phyloP scores from a whole-genome alignment of 2,113 vertebrate genomes.

The Chelonoidis abingdonii region DNA sequence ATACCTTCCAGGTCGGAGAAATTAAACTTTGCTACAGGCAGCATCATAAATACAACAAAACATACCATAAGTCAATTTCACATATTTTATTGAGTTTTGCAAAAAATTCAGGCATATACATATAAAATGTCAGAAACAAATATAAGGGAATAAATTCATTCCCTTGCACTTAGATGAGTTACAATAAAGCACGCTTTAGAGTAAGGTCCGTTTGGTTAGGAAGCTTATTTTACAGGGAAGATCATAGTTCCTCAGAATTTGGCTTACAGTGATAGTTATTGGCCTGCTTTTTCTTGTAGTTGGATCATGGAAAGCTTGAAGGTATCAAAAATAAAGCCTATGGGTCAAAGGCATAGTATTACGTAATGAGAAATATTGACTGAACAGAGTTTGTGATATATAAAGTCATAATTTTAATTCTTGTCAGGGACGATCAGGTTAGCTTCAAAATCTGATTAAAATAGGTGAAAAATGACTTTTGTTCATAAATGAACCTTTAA shows the following conservation, averaged over 20 bases:
- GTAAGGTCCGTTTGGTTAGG: not conserved
- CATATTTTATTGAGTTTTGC: not conserved
- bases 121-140: slow-evolving; percentile 7
- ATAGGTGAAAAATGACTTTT: not conserved
- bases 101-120: not conserved
- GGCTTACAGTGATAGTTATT: not conserved
- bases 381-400: not conserved
- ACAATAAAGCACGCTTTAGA: not conserved
- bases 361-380: not conserved
- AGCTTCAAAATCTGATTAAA: not conserved
- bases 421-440: not conserved
- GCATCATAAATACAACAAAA: not conserved
- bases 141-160: not conserved
- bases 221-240: not conserved
- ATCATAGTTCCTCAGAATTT: not conserved
- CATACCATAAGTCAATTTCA: not conserved
- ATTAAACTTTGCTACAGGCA: not conserved
- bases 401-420: not conserved
- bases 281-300: slow-evolving; percentile 6
- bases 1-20: not conserved
- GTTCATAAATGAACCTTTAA: not conserved
- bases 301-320: slow-evolving; percentile 7
- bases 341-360: not conserved
- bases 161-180: not conserved
- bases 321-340: slow-evolving; percentile 16